Evolutionary conservation across 2,888 invertebrate species (phyloP).

Genomic region (Stratiomys singularior): DNA sequence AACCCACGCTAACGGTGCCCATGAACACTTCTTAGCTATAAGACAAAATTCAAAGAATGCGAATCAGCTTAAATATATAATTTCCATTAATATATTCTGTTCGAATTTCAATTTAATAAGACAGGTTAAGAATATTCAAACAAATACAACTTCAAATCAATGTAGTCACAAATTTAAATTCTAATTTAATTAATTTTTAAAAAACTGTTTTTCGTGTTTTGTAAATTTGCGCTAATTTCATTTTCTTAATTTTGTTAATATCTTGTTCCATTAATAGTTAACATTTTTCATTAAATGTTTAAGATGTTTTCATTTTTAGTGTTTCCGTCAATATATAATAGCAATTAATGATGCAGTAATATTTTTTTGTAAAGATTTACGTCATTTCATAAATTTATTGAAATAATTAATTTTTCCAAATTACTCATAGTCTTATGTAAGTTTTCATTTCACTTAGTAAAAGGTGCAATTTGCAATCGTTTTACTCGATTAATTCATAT

Average conservation of each 20-base stretch:
- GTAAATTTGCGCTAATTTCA: slow-evolving; percentile 49
- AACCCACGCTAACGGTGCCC: no score
- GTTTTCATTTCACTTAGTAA: slow-evolving; percentile 10
- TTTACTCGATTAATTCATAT: slow-evolving; percentile 20
- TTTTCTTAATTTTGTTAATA: slow-evolving; percentile 19
- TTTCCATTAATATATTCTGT: background rate
- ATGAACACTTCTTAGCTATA: background rate
- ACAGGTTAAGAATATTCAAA: slow-evolving; percentile 11
- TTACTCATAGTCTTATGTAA: slow-evolving; percentile 11
- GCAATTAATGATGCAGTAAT: slow-evolving; percentile 39
- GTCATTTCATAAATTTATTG: slow-evolving; percentile 12
- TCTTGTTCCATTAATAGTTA: slow-evolving; percentile 43
- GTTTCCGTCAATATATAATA: slow-evolving; percentile 23
- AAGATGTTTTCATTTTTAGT: slow-evolving; percentile 10
- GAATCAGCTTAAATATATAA: background rate
- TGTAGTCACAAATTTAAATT: slow-evolving; percentile 23
- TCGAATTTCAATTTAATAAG: background rate
- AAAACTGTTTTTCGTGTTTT: slow-evolving; percentile 20
- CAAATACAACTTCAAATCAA: slow-evolving; percentile 22
- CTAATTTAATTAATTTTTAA: slow-evolving; percentile 19
- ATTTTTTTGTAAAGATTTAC: slow-evolving; percentile 26
- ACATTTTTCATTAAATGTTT: slow-evolving; percentile 26
- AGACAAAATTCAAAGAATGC: background rate
- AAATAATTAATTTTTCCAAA: slow-evolving; percentile 25
- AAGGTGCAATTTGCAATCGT: slow-evolving; percentile 20